A percentile compares a stretch with the other conserved stretches of the same genome.
These are phyloP conservation scores for Drosophila ochracea DNA, from an alignment of 2,888 invertebrate species.

Conservation along the genomic window DNA sequence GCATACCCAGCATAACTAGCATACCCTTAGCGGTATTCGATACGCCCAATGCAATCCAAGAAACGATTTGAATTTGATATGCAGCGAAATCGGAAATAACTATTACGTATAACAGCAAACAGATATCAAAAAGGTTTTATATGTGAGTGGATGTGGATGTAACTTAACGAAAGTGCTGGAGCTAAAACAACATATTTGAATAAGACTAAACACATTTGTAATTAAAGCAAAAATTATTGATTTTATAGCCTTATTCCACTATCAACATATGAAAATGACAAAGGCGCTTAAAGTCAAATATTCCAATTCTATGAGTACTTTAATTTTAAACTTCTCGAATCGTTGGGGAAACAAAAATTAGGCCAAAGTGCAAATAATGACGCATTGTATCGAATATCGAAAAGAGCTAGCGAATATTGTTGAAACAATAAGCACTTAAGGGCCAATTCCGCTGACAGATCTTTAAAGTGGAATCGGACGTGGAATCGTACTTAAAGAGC, in stretches of 20 bases:
- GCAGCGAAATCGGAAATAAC: neutral
- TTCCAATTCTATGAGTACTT: too few relatives aligned
- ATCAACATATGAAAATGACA: neutral
- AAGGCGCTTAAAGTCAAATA: neutral
- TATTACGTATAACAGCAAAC: neutral
- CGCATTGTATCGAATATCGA: slow-evolving; percentile 7
- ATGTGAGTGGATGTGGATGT: neutral
- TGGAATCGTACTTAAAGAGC: slow-evolving; percentile 5
- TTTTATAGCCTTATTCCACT: neutral
- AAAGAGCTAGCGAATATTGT: neutral
- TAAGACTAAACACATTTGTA: neutral
- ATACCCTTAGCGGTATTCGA: neutral
- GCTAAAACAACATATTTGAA: neutral
- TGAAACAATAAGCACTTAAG: slow-evolving; percentile 20
- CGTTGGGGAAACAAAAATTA: neutral
- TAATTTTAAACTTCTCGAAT: neutral
- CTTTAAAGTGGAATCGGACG: slow-evolving; percentile 6
- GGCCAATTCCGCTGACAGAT: slow-evolving; percentile 22
- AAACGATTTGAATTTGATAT: neutral
- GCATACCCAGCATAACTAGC: neutral
- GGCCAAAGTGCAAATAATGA: neutral
- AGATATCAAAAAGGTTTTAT: neutral
- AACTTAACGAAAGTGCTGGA: neutral
- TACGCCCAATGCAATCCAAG: neutral
- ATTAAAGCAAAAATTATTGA: neutral